phyloP scores from a whole-genome alignment of 2,888 invertebrate genomes.

The Plusia festucae region DNA sequence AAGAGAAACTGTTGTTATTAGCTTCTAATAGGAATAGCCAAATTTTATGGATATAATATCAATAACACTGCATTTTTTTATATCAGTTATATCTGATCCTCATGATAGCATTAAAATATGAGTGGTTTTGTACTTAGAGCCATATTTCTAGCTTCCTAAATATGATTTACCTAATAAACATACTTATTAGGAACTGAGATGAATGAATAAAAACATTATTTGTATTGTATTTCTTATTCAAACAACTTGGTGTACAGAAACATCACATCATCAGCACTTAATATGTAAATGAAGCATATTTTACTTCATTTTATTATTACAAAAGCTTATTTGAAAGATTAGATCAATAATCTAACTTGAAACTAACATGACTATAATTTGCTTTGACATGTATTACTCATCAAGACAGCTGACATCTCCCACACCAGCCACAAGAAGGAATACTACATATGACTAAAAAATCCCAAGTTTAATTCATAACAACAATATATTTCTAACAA shows the following conservation, averaged over 20 bases:
- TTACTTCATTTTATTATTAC: constrained; percentile 18
- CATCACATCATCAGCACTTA: constrained; percentile 34
- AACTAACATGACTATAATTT: constrained; percentile 3
- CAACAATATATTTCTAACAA: constrained; percentile 33
- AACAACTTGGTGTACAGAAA: constrained; percentile 8
- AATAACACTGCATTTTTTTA: not conserved
- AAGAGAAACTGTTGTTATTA: too few relatives aligned
- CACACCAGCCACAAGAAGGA: constrained; percentile 9
- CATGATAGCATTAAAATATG: too few relatives aligned
- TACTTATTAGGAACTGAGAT: not conserved
- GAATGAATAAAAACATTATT: not conserved
- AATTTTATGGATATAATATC: too few relatives aligned
- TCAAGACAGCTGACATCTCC: constrained; percentile 8
- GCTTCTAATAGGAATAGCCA: too few relatives aligned
- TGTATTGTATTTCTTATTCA: constrained; percentile 7
- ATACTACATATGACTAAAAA: constrained; percentile 16
- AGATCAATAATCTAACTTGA: constrained; percentile 44
- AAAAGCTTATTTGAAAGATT: not conserved
- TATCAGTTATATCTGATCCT: not conserved
- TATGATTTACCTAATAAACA: not conserved
- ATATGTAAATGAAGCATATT: constrained; percentile 24
- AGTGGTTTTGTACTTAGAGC: not conserved
- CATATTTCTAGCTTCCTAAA: not conserved
- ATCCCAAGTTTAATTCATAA: constrained; percentile 33
- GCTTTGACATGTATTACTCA: constrained; percentile 10